Evolutionary conservation across 2,888 invertebrate species (phyloP).

Genomic region (Drosophila affinis): DNA sequence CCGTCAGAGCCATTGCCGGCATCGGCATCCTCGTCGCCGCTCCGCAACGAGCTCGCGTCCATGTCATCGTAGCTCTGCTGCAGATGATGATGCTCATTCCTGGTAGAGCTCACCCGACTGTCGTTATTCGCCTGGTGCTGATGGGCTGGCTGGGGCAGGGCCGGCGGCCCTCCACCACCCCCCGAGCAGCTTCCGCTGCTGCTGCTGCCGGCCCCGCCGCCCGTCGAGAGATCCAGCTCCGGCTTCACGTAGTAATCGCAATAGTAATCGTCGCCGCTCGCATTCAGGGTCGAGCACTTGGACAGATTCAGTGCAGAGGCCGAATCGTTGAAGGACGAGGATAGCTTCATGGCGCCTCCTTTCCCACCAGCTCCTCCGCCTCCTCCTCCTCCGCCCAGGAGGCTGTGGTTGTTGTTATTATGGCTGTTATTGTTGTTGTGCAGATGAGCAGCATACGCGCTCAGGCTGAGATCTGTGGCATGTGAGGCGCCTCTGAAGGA

Average conservation of each 20-base stretch:
- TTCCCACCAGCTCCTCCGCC: conserved; percentile 38
- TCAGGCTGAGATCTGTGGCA: conserved; percentile 77
- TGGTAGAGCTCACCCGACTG: conserved; percentile 82
- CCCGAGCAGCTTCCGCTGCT: conserved; percentile 25
- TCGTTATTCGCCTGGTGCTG: conserved; percentile 71
- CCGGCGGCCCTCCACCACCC: conserved; percentile 12
- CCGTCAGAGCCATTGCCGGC: conserved; percentile 78
- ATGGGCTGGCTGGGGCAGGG: conserved; percentile 72
- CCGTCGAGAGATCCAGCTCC: conserved; percentile 76
- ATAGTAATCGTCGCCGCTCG: conserved; percentile 76
- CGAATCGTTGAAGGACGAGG: conserved; percentile 73
- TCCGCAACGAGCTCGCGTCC: conserved; percentile 72
- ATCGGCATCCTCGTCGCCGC: conserved; percentile 61
- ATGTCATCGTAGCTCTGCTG: conserved; percentile 76
- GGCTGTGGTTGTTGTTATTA: conserved; percentile 56
- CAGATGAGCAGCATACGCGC: conserved; percentile 73
- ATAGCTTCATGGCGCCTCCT: conserved; percentile 53
- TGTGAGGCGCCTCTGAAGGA: conserved; percentile 78
- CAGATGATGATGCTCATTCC: conserved; percentile 65
- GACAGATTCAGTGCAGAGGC: conserved; percentile 77
- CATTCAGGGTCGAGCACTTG: conserved; percentile 74
- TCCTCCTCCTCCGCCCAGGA: conserved; percentile 39
- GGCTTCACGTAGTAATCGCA: conserved; percentile 79
- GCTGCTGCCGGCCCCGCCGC: conserved; percentile 35
- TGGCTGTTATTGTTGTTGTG: conserved; percentile 64